Percentiles rank a stretch among this genome's conserved stretches.
These are phyloP conservation scores for Dryobotodes eremita DNA, from an alignment of 2,888 invertebrate species.

Conservation along the genomic window DNA sequence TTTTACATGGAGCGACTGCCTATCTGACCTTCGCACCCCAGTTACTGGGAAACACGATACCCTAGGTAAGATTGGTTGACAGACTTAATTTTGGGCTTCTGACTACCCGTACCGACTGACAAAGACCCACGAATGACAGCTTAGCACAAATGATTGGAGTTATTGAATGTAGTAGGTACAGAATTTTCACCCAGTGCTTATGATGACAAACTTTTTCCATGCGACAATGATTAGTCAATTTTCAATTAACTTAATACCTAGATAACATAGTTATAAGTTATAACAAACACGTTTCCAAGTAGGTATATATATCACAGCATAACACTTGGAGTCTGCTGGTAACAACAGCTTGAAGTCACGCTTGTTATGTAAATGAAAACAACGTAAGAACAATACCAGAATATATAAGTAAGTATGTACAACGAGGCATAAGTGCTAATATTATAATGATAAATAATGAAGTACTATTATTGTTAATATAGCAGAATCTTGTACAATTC, in stretches of 20 bases:
- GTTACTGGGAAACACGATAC: neutral
- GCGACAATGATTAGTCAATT: neutral
- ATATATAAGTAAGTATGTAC: slow-evolving; percentile 4
- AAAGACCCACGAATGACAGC: neutral
- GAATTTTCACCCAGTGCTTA: neutral
- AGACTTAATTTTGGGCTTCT: neutral
- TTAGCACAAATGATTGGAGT: neutral
- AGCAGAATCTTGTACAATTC: neutral
- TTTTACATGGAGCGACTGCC: neutral
- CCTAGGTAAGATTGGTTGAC: neutral
- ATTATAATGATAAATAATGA: slow-evolving; percentile 17
- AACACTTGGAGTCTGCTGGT: slow-evolving; percentile 24
- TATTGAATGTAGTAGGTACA: too few species aligned
- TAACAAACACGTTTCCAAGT: slow-evolving; percentile 4
- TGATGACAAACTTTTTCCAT: neutral
- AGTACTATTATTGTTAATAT: slow-evolving; percentile 9
- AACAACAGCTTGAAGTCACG: slow-evolving; percentile 22
- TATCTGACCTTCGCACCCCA: neutral
- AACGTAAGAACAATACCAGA: slow-evolving; percentile 6
- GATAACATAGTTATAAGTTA: neutral
- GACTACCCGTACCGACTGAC: neutral
- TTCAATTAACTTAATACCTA: too few species aligned
- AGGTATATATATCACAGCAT: neutral
- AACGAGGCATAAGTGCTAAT: slow-evolving; percentile 6
- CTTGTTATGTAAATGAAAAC: slow-evolving; percentile 55